Conservation (phyloP, 2,797 vertebrate species). For the Chiloscyllium punctatum region DNA sequence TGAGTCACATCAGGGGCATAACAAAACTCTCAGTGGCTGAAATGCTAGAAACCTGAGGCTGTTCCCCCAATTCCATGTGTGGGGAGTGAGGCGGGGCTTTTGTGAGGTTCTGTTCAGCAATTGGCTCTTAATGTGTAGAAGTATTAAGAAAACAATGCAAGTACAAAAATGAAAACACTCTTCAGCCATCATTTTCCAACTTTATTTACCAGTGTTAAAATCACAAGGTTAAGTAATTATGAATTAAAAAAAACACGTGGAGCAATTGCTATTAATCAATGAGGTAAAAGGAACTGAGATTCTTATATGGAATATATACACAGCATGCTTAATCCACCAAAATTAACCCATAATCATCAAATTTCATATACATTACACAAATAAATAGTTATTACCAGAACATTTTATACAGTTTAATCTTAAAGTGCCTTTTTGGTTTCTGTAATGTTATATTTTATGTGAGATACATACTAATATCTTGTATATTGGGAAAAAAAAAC, state of each 20-base stretch:
- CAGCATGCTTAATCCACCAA: constrained; percentile 22
- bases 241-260: constrained; percentile 2
- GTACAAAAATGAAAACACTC: background rate
- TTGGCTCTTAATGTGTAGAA: background rate
- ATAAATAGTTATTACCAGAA: constrained; percentile 27
- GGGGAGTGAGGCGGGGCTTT: background rate
- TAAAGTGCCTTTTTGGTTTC: constrained; percentile 36
- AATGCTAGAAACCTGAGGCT: no score
- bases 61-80: background rate
- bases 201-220: constrained; percentile 31
- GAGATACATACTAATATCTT: background rate
- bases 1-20: background rate
- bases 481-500: background rate
- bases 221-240: constrained; percentile 21
- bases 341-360: background rate
- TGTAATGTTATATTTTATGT: background rate
- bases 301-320: background rate
- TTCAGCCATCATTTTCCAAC: background rate
- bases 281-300: background rate
- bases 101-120: background rate
- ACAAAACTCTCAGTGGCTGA: background rate
- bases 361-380: constrained; percentile 21
- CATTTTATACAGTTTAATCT: constrained; percentile 26
- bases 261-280: background rate
- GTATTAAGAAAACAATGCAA: background rate